Evolutionary conservation across 2,797 vertebrate species (phyloP).

Genomic region (Hyperoplus lanceolatus): DNA sequence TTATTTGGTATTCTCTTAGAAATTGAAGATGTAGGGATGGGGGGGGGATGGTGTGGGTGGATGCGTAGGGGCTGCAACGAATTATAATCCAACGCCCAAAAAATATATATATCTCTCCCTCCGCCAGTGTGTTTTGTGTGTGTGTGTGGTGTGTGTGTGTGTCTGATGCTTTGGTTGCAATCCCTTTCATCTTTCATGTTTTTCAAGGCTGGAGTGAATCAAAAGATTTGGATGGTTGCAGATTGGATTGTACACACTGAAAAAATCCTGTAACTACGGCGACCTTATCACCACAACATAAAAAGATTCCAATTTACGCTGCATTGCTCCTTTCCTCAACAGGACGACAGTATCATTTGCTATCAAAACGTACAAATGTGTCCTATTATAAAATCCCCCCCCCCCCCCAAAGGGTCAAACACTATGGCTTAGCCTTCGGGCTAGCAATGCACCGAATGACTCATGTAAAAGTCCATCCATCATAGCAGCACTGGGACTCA

Average conservation of each 20-base stretch:
- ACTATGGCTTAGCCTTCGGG: conserved; percentile 47
- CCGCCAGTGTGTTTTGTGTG: conserved; percentile 43
- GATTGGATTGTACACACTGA: conserved; percentile 25
- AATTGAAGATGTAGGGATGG: conserved; percentile 60
- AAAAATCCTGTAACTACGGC: conserved; percentile 36
- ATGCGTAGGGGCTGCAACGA: conserved; percentile 31
- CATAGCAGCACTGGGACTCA: conserved; percentile 22
- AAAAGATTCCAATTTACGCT: neutral
- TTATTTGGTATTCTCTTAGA: conserved; percentile 80
- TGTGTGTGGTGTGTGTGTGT: conserved; percentile 49
- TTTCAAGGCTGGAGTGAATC: conserved; percentile 62
- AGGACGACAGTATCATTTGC: conserved; percentile 45
- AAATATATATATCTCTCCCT: conserved; percentile 71
- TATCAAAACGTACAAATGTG: conserved; percentile 72
- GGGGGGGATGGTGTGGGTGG: conserved; percentile 48
- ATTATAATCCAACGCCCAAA: conserved; percentile 75
- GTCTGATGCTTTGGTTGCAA: conserved; percentile 49
- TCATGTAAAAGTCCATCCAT: conserved; percentile 26
- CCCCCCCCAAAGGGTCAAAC: conserved; percentile 66
- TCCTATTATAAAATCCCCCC: conserved; percentile 48
- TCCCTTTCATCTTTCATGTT: conserved; percentile 74
- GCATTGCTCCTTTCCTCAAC: conserved; percentile 4
- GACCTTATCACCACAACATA: conserved; percentile 64
- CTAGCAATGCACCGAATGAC: conserved; percentile 25
- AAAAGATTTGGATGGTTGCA: conserved; percentile 35